phyloP scores from a whole-genome alignment of 2,113 vertebrate species.

The Brachirus orientalis region DNA sequence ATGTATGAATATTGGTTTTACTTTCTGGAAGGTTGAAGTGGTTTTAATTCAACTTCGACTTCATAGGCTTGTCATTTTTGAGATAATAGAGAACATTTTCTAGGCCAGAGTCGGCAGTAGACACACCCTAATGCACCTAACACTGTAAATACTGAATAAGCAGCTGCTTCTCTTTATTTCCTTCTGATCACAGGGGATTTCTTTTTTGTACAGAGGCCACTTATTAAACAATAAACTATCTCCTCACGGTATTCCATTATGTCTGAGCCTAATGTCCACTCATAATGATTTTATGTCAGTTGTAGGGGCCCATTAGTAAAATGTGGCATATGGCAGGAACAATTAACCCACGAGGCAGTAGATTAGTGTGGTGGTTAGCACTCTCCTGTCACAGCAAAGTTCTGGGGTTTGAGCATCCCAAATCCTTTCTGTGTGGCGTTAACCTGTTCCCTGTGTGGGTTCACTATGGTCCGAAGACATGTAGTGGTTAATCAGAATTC shows the following conservation, averaged over 20 bases:
- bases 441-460: neutral
- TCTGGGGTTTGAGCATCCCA: neutral
- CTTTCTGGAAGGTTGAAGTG: conserved; percentile 3
- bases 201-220: neutral
- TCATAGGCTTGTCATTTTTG: conserved; percentile 20
- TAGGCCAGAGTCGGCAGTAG: conserved; percentile 36
- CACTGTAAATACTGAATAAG: neutral
- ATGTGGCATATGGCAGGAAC: neutral
- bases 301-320: neutral
- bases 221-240: neutral
- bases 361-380: no score
- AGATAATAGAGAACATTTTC: no score
- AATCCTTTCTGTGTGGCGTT: neutral
- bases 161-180: neutral
- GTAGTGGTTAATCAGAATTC: neutral
- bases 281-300: conserved; percentile 13
- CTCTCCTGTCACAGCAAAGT: neutral
- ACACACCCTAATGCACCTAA: conserved; percentile 28
- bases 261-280: neutral
- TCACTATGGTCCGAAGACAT: neutral
- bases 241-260: neutral
- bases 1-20: conserved; percentile 12
- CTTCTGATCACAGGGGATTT: no score
- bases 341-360: no score
- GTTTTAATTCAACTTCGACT: conserved; percentile 37